Base-by-base conservation (phyloP, 2,888 invertebrate species). In the Phasia obesa region DNA sequence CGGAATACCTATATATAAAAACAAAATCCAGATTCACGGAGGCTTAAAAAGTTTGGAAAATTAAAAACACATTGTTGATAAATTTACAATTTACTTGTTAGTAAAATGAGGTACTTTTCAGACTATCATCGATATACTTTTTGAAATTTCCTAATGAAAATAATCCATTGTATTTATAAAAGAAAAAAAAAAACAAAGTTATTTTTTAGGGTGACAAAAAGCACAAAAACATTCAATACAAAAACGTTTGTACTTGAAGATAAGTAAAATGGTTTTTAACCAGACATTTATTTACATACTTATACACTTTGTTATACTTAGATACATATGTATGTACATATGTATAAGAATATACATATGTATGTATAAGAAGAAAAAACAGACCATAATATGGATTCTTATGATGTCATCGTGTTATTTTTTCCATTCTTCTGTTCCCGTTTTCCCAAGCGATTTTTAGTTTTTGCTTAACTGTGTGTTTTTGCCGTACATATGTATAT, bases 371-470 rank as follows among this genome's bases (percentile, higher is more conserved):
- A 27, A 31, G 35, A n/a, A 77, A 65, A 64, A 73, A 27, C 47
- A 67, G 53, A 21, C 79, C 74, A 82, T 75, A 78, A 55, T 83
- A 83, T 62, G 83, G 83, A 76, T 83, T 85, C 84, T 77, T 75
- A 85, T 86, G 86, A 86, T 86, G 86, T 86, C 86, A 86, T 83
- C 85, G 77, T 73, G 70, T 81, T 81, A 73, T 85, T 84, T 84
- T 64, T 49, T 76, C 53, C 53, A 15, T 51, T 67, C 25, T 25
- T 38, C 55, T 65, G 44, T 78, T 59, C 51, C 73, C 64, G 42
- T 55, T 67, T 76, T 71, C 69, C 19, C 7, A 49, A 73, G n/a
- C 35, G 38, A 17, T 47, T 47, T 47, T 1, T 6, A 47, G 19
- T 6, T 17, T 47, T 47, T 17, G 44, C 6, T 47, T 1, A 17